A percentile compares a stretch with the other conserved stretches of the same genome.
These are phyloP conservation scores for Apis dorsata DNA, from an alignment of 1,140 invertebrate genomes.

Conservation along the genomic window DNA sequence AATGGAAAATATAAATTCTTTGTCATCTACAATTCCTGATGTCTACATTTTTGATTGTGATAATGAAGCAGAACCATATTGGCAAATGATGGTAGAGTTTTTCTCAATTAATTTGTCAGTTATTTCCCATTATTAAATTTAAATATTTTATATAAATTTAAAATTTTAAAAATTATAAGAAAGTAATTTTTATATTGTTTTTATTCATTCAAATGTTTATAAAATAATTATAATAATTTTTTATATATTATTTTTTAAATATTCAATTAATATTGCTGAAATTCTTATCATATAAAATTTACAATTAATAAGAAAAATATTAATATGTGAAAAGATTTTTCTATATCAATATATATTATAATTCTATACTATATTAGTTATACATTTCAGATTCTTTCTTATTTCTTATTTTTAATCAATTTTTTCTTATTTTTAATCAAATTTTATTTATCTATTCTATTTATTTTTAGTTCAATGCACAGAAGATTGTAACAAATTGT, in stretches of 20 bases:
- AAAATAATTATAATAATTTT: background rate
- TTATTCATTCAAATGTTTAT: background rate
- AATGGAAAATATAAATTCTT: conserved; percentile 54
- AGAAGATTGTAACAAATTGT: background rate
- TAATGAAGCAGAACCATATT: conserved; percentile 76
- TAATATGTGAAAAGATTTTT: background rate
- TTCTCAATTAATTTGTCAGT: conserved; percentile 20
- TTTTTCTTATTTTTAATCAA: conserved; percentile 29
- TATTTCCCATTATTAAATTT: conserved; percentile 6
- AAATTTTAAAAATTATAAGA: background rate
- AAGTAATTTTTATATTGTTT: background rate
- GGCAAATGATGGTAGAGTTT: conserved; percentile 72
- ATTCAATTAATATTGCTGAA: too few species aligned
- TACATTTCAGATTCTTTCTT: background rate
- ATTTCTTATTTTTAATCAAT: background rate
- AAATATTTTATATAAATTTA: background rate
- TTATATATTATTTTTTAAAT: background rate
- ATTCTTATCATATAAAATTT: too few species aligned
- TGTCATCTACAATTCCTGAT: conserved; percentile 70
- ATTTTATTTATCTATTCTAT: background rate
- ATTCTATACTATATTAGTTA: background rate
- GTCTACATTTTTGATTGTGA: conserved; percentile 79
- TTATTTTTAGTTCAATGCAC: background rate
- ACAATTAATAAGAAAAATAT: too few species aligned
- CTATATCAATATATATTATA: background rate